Base-by-base conservation (phyloP, 2,888 invertebrate genomes). In the Deladenus siricidicola region DNA sequence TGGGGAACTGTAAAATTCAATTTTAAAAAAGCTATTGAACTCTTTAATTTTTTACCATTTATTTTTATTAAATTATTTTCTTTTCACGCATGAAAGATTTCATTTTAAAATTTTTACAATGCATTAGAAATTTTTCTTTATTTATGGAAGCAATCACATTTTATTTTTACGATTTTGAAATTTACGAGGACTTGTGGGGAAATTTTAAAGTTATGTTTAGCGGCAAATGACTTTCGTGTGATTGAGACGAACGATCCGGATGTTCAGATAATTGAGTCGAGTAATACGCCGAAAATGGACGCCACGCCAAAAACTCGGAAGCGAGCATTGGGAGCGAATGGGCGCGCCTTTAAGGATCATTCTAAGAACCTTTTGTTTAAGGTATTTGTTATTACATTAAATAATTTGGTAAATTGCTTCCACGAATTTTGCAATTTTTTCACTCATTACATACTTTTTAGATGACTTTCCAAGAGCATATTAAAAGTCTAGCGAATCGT, bases 361-460 rank as follows among this genome's bases (percentile, higher is more conserved):
- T 66, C 66, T 23, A 67, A 69, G 58, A 73, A 73, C 48, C 58
- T 68, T 4, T 60, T 72, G 21, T 73, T 70, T 61, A 70, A 70
- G 52, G 69, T 71, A 52, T 56, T 64, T 57, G 14, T 21, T 26
- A 21, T 45, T 21, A 8, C 45, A 3, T 3, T 8, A 28, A 23
- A 4, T 30, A 50, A 42, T 29, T n/a, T 30, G 34, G 45, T 14
- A 45, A 3, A 1, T 50, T 26, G 10, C 30, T 30, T 19, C 21
- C 1, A 58, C 48, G 26, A 29, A 28, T 43, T 17, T 48, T 61
- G 17, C 8, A 34, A 17, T 19, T 28, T 24, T 34, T 45, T 52
- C n/a, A 21, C 19, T 50, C 4, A 30, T 17, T 21, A 8, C 21
- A 24, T 54, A n/a, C 39, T 47, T 55, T 68, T 45, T 60, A 70